Conservation (phyloP, 1,140 invertebrate species). For the Melipona quadrifasciata region DNA sequence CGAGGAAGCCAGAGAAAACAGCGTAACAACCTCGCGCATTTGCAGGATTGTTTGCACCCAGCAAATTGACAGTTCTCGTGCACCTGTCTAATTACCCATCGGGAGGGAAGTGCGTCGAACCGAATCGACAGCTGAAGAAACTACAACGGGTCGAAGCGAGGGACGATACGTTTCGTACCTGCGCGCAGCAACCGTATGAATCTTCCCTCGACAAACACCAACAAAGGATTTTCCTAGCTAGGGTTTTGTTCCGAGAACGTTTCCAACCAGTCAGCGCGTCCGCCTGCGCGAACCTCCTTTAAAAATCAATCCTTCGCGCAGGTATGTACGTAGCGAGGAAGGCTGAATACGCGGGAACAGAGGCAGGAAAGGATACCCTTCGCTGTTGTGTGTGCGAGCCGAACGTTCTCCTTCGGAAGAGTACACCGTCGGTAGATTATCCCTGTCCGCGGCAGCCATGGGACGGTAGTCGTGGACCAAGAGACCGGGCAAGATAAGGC, state of each 20-base stretch:
- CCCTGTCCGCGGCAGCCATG: slow-evolving; percentile 32
- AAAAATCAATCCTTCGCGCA: background rate
- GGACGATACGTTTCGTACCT: background rate
- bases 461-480: slow-evolving; percentile 61
- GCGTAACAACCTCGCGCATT: no score
- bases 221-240: no score
- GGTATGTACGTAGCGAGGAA: background rate
- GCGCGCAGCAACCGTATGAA: background rate
- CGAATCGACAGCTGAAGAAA: no score
- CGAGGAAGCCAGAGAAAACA: background rate
- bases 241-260: background rate
- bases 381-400: slow-evolving; percentile 5
- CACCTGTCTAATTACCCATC: no score
- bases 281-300: background rate
- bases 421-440: slow-evolving; percentile 61
- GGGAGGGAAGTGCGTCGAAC: background rate
- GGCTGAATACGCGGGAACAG: slow-evolving; percentile 31
- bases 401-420: slow-evolving; percentile 51
- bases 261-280: background rate
- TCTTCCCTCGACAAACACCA: background rate
- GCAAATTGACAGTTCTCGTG: no score
- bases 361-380: slow-evolving; percentile 28
- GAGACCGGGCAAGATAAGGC: slow-evolving; percentile 61
- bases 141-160: no score
- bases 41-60: no score